Percentiles rank a stretch among this genome's conserved stretches.
Evolutionary conservation across 2,888 invertebrate genomes (phyloP).

Genomic region (Drosophila longiperda): DNA sequence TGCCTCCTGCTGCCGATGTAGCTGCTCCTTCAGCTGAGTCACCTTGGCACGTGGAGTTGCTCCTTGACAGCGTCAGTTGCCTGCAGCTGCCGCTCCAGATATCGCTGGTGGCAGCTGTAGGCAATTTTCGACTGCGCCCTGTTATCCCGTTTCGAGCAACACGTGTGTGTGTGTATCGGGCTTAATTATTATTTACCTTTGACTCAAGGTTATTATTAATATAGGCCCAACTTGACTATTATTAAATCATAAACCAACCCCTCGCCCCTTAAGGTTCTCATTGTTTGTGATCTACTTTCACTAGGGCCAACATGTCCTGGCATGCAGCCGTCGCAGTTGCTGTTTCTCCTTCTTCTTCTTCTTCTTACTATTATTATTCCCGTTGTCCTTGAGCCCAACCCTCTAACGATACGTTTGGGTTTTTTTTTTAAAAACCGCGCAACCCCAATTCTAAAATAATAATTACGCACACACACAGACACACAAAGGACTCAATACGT

Average conservation of each 20-base stretch:
- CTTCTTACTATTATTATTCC: background rate
- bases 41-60: conserved; percentile 70
- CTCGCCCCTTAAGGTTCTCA: conserved; percentile 17
- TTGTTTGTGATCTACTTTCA: conserved; percentile 61
- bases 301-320: conserved; percentile 54
- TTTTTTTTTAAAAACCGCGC: conserved; percentile 54
- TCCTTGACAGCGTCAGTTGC: conserved; percentile 33
- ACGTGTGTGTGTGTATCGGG: conserved; percentile 55
- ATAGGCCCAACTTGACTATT: conserved; percentile 68
- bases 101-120: conserved; percentile 57
- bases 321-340: conserved; percentile 51
- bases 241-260: conserved; percentile 71
- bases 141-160: conserved; percentile 61
- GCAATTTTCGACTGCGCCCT: conserved; percentile 32
- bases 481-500: conserved; percentile 2
- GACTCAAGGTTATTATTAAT: conserved; percentile 75
- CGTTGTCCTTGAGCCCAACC: conserved; percentile 74
- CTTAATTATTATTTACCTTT: conserved; percentile 77
- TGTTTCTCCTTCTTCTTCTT: conserved; percentile 7
- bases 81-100: conserved; percentile 61
- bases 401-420: conserved; percentile 36
- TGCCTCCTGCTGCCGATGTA: conserved; percentile 33
- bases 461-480: conserved; percentile 57
- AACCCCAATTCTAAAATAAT: conserved; percentile 65
- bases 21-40: conserved; percentile 58